These are phyloP conservation scores for Trachelus troglodyta DNA, from an alignment of 2,888 invertebrate species.

Conservation along the genomic window DNA sequence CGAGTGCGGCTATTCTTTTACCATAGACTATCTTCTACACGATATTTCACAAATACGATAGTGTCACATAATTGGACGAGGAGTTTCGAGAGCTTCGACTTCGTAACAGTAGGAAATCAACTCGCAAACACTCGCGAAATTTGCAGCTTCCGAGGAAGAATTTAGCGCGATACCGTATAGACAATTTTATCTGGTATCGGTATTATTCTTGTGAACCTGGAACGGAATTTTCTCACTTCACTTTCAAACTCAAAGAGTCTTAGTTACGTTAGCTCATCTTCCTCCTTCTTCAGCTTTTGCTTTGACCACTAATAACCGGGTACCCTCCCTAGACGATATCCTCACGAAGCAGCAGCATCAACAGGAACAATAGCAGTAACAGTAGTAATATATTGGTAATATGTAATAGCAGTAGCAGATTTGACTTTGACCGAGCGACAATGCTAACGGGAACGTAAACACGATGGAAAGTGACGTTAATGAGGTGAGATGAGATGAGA, in stretches of 20 bases:
- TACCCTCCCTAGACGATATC: neutral
- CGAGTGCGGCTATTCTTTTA: slow-evolving; percentile 26
- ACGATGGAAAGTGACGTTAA: neutral
- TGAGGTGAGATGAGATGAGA: too few relatives aligned
- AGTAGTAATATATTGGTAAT: neutral
- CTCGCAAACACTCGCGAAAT: slow-evolving; percentile 15
- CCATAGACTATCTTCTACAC: slow-evolving; percentile 33
- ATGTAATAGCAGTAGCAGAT: neutral
- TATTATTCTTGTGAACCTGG: neutral
- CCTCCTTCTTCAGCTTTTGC: neutral
- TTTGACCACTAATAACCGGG: neutral
- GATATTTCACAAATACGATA: slow-evolving; percentile 38
- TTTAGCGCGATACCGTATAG: neutral
- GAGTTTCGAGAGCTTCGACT: slow-evolving; percentile 36
- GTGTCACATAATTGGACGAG: slow-evolving; percentile 35
- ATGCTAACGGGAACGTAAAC: neutral
- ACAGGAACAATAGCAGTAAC: neutral
- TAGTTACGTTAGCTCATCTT: neutral
- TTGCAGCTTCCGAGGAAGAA: neutral
- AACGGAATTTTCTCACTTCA: neutral
- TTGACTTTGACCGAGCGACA: neutral
- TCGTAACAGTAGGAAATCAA: slow-evolving; percentile 32
- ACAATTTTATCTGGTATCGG: neutral
- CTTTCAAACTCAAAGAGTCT: neutral
- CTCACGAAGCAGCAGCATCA: neutral